Percentiles rank a stretch among this genome's conserved stretches.
Evolutionary conservation across 2,888 invertebrate species (phyloP).

Genomic region (Eucera pruinosa): DNA sequence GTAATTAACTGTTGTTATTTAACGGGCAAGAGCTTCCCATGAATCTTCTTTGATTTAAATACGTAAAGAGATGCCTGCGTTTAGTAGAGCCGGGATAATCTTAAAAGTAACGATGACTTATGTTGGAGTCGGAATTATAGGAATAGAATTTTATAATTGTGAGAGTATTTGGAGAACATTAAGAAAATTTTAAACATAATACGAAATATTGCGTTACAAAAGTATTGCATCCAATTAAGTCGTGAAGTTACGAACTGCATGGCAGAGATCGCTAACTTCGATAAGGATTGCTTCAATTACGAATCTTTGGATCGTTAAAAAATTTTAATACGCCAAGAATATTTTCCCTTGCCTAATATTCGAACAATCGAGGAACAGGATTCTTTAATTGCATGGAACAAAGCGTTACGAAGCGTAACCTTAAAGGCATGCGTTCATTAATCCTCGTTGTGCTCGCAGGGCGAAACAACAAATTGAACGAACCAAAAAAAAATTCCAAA

Average conservation of each 20-base stretch:
- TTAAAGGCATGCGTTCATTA: slow-evolving; percentile 31
- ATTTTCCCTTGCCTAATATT: not conserved
- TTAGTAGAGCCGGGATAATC: not conserved
- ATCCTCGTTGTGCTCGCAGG: slow-evolving; percentile 19
- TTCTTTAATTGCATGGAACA: slow-evolving; percentile 21
- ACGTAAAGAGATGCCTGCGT: not conserved
- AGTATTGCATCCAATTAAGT: too few relatives aligned
- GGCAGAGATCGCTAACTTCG: too few relatives aligned
- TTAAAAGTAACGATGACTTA: not conserved
- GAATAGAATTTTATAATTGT: not conserved
- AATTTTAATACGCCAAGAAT: not conserved
- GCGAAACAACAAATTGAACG: too few relatives aligned
- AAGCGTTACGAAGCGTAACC: slow-evolving; percentile 26
- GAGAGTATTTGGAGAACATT: not conserved
- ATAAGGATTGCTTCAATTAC: not conserved
- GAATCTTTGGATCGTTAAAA: too few relatives aligned
- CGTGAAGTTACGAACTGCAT: too few relatives aligned
- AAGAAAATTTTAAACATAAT: not conserved
- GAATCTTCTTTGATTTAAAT: slow-evolving; percentile 28
- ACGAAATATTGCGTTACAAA: not conserved
- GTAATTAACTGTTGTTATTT: slow-evolving; percentile 37
- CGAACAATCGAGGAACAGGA: slow-evolving; percentile 5
- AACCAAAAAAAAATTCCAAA: not conserved
- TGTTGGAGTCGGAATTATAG: not conserved
- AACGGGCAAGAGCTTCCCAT: slow-evolving; percentile 2